phyloP scores from a whole-genome alignment of 2,888 invertebrate genomes.

The Coelinius sp. region DNA sequence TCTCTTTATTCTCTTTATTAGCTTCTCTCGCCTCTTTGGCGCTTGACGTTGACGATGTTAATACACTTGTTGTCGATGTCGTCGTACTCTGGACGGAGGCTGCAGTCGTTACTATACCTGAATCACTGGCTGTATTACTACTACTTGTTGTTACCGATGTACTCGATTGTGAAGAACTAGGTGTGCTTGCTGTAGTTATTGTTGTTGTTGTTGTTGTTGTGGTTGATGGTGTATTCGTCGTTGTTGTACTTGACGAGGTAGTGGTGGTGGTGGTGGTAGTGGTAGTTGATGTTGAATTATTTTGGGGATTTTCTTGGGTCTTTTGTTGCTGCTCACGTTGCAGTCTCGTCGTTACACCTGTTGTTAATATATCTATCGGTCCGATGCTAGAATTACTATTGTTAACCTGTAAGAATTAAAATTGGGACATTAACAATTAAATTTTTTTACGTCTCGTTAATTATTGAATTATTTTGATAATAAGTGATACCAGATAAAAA shows the following conservation, averaged over 20 bases:
- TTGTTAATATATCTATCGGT: slow-evolving; percentile 77
- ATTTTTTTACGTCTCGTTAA: too few species aligned
- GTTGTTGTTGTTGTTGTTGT: slow-evolving; percentile 54
- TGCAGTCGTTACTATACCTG: slow-evolving; percentile 49
- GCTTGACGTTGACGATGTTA: slow-evolving; percentile 51
- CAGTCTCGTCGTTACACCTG: slow-evolving; percentile 88
- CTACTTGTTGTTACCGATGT: slow-evolving; percentile 31
- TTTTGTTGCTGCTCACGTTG: slow-evolving; percentile 85
- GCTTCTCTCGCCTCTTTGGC: slow-evolving; percentile 70
- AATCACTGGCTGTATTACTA: slow-evolving; percentile 45
- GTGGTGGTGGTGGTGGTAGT: too few species aligned
- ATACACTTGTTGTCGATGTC: slow-evolving; percentile 52
- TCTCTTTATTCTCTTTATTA: slow-evolving; percentile 76
- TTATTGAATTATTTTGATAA: too few species aligned
- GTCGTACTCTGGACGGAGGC: slow-evolving; percentile 57
- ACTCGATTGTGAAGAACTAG: slow-evolving; percentile 34
- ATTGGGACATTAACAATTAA: neutral
- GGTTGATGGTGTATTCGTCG: slow-evolving; percentile 53
- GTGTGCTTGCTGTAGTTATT: slow-evolving; percentile 61
- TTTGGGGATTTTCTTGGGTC: slow-evolving; percentile 73
- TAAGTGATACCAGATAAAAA: too few species aligned
- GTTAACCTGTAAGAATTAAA: slow-evolving; percentile 64
- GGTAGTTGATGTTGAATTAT: slow-evolving; percentile 54
- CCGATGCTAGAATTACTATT: slow-evolving; percentile 68
- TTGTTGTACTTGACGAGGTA: slow-evolving; percentile 54